Evolutionary conservation across 1,140 invertebrate genomes (phyloP), one percentile per base, ranked within the genome.

Genomic region (Conopomorpha cramerella): DNA sequence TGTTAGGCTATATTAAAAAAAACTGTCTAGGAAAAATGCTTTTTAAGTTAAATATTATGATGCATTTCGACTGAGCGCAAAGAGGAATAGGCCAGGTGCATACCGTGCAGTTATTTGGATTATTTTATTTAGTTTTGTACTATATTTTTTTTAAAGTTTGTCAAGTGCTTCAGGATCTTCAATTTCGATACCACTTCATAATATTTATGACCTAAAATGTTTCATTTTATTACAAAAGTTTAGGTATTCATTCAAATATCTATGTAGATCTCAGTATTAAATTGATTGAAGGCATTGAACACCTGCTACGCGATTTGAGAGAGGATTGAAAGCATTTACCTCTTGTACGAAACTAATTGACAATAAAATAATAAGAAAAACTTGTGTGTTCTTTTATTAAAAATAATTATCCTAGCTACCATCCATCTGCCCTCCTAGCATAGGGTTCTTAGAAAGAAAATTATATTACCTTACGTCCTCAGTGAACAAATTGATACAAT

Each of bases 71-170:
- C 48, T 53, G 55, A 43, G 53, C 59, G 59, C 59, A 52, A 41
- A 54, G 58, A 62, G 55, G 58, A 51, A 63, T 37, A 44, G 39
- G 35, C 43, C 43, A 32, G 49, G 54, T 58, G 55, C 51, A 30
- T 43, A 33, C 39, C 28, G 34, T 39, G 46, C n/a, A 23, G 26
- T 40, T 30, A 49, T 68, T 68, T 63, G 45, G 50, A 66, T 41
- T 48, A 49, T 49, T 68, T 65, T 67, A 63, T 65, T 66, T 65
- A 65, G 55, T 65, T 63, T 59, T 64, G 49, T 54, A 47, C 45
- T 41, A 45, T 58, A 50, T 63, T 59, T 61, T 57, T 61, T 55
- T 49, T 53, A 58, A 45, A 38, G 33, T 46, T 53, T 35, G 53
- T 53, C 57, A 40, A 35, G 50, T 51, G 44, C 53, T 55, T 49